These are phyloP conservation scores for Crocuta crocuta DNA, from an alignment of 2,113 vertebrate genomes.

Conservation along the genomic window DNA sequence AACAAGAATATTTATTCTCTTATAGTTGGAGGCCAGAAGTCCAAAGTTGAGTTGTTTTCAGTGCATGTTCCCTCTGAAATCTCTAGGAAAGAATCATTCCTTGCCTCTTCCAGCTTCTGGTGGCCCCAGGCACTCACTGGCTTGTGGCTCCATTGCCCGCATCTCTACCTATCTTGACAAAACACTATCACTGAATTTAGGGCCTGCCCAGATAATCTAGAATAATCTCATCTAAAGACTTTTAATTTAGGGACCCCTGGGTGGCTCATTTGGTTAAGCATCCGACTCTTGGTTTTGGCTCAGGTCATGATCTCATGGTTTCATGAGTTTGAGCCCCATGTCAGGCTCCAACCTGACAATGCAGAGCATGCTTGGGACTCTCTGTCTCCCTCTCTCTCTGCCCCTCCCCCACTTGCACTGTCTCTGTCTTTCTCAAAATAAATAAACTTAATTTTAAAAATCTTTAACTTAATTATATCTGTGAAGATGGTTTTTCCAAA, in stretches of 20 bases:
- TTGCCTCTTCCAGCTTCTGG: neutral
- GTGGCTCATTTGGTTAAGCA: no score
- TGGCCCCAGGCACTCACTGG: neutral
- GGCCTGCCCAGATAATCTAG: neutral
- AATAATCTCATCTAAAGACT: neutral
- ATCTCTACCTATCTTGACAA: neutral
- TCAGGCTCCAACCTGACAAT: no score
- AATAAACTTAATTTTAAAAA: neutral
- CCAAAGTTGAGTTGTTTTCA: neutral
- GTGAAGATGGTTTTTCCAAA: neutral
- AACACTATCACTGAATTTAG: neutral
- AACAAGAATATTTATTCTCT: neutral
- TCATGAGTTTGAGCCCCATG: no score
- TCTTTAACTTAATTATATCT: neutral
- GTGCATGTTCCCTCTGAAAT: neutral
- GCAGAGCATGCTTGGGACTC: no score
- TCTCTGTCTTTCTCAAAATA: no score
- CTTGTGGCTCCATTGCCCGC: neutral
- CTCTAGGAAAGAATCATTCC: neutral
- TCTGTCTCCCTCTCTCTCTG: no score
- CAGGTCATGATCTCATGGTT: no score
- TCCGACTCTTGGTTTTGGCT: no score
- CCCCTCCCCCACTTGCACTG: no score
- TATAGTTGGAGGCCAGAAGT: neutral
- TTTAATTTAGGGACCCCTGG: neutral